phyloP scores from a whole-genome alignment of 2,888 invertebrate genomes.

The Eupeodes latifasciatus region DNA sequence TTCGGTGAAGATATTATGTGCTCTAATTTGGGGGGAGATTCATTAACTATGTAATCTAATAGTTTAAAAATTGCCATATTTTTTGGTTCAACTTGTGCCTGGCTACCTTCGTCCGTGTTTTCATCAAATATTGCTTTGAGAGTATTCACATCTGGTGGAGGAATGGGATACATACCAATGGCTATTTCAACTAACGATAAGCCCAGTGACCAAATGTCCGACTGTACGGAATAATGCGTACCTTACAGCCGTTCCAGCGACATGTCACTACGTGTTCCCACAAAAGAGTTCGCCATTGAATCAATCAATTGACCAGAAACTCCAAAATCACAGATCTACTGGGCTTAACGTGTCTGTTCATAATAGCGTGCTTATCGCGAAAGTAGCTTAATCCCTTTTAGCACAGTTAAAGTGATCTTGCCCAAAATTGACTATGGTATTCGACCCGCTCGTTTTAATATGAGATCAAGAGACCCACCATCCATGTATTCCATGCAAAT shows the following conservation, averaged over 20 bases:
- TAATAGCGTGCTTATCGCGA: constrained; percentile 97
- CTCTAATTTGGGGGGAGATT: constrained; percentile 98
- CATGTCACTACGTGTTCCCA: constrained; percentile 99
- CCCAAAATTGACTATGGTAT: constrained; percentile 98
- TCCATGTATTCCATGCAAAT: constrained; percentile 99
- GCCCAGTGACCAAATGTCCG: constrained; percentile 99
- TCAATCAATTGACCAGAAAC: constrained; percentile 99
- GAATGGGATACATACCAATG: constrained; percentile 99
- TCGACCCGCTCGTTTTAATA: constrained; percentile 97
- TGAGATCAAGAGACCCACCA: constrained; percentile 98
- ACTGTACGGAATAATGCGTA: constrained; percentile 98
- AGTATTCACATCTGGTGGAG: constrained; percentile 95
- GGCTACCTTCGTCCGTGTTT: constrained; percentile 89
- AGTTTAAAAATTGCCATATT: constrained; percentile 99
- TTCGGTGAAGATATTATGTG: constrained; percentile 94
- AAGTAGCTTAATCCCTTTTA: constrained; percentile 98
- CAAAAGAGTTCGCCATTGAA: constrained; percentile 99
- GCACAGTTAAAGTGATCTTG: constrained; percentile 91
- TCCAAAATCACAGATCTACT: constrained; percentile 99
- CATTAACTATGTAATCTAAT: constrained; percentile 99
- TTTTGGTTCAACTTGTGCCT: constrained; percentile 88
- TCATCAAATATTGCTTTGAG: constrained; percentile 93
- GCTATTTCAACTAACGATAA: constrained; percentile 99
- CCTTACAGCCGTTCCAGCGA: constrained; percentile 99
- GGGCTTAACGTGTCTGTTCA: constrained; percentile 98